Evolutionary conservation across 2,888 invertebrate species (phyloP).

Genomic region (Caenorhabditis japonica): DNA sequence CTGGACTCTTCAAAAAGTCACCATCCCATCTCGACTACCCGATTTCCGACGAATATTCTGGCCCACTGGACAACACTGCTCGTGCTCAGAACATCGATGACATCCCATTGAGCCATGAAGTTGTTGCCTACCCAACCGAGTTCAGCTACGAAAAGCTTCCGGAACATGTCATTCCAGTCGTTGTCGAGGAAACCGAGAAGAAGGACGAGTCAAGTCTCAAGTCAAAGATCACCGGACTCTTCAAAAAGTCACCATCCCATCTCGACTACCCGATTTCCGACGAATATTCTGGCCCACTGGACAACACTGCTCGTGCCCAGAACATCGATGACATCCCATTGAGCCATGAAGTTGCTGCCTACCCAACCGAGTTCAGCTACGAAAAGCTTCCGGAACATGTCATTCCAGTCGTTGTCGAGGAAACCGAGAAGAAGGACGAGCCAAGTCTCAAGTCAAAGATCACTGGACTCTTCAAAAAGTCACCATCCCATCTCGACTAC

Average conservation of each 20-base stretch:
- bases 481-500: slow-evolving; percentile 45
- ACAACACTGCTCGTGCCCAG: slow-evolving; percentile 25
- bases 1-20: slow-evolving; percentile 60
- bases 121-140: slow-evolving; percentile 54
- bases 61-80: slow-evolving; percentile 36
- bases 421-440: slow-evolving; percentile 27
- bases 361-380: slow-evolving; percentile 20
- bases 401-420: slow-evolving; percentile 15
- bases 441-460: slow-evolving; percentile 34
- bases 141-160: slow-evolving; percentile 31
- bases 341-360: slow-evolving; percentile 14
- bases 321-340: slow-evolving; percentile 20
- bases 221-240: slow-evolving; percentile 51
- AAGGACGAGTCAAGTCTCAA: slow-evolving; percentile 20
- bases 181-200: slow-evolving; percentile 26
- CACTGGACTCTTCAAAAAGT: slow-evolving; percentile 56
- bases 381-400: slow-evolving; percentile 19
- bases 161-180: slow-evolving; percentile 23
- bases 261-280: slow-evolving; percentile 64
- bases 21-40: slow-evolving; percentile 59
- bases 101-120: slow-evolving; percentile 51
- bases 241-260: slow-evolving; percentile 58
- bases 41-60: slow-evolving; percentile 38
- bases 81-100: slow-evolving; percentile 54
- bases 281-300: slow-evolving; percentile 54